Base-by-base conservation (phyloP, 1,140 invertebrate genomes). In the Trichoplusia ni region DNA sequence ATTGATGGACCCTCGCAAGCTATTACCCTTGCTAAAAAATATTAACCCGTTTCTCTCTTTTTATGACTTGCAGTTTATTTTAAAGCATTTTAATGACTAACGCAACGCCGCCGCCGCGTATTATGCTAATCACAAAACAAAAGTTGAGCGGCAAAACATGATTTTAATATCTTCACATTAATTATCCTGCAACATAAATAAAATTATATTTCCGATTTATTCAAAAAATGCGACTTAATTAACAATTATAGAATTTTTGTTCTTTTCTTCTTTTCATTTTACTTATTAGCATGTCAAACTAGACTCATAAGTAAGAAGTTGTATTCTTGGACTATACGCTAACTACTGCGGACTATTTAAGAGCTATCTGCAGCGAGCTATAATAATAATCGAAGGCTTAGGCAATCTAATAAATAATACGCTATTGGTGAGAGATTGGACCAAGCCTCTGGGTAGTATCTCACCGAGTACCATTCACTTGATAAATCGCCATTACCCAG, bases 1-100 rank as follows among this genome's bases (percentile, higher is more conserved):
- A 71, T 71, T 71, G 64, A 71, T 71, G 65, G 46, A 64, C 51
- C 35, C 51, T 54, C 51, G 51, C 35, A 38, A 38, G 33, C 51
- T 54, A 54, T 40, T 54, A 54, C 33, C 51, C 33, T 37, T 31
- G 51, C 51, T 40, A 54, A 54, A 54, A 54, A 54, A 54, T 54
- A 54, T 38, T 40, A 54, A 54, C 51, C 51, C 33, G 51, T 38
- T 54, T 54, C 35, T 37, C 51, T 38, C 51, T 38, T 54, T 51
- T 54, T 54, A 54, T 54, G 51, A 54, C 51, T 54, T 54, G 51
- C 51, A 54, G 51, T 38, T 54, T 54, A 54, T 54, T 54, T 27
- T 38, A 23, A 40, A 54, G 49, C 35, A 40, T 54, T 54, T 54
- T 54, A 37, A 54, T 54, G 51, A 54, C 35, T 38, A 23, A 37